phyloP scores from a whole-genome alignment of 2,888 invertebrate species.

The Bibio marci region DNA sequence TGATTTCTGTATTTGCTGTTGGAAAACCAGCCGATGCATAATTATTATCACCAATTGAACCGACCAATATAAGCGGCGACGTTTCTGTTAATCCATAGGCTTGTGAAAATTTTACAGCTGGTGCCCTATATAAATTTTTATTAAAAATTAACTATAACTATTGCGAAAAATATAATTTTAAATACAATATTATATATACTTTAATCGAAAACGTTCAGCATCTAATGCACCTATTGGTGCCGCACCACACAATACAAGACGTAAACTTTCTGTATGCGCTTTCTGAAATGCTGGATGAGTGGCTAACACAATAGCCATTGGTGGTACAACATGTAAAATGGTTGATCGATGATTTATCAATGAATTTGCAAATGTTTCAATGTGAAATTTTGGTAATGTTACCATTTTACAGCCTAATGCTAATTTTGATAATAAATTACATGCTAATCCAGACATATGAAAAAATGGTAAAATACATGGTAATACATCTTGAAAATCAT shows the following conservation, averaged over 20 bases:
- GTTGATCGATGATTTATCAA: slow-evolving; percentile 44
- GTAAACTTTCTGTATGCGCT: slow-evolving; percentile 15
- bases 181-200: slow-evolving; percentile 13
- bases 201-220: slow-evolving; percentile 21
- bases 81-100: slow-evolving; percentile 61
- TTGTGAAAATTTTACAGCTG: slow-evolving; percentile 22
- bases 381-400: slow-evolving; percentile 58
- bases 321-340: slow-evolving; percentile 58
- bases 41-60: slow-evolving; percentile 17
- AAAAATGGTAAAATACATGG: slow-evolving; percentile 62
- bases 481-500: slow-evolving; percentile 39
- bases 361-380: slow-evolving; percentile 44
- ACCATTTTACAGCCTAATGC: slow-evolving; percentile 43
- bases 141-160: not conserved
- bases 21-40: slow-evolving; percentile 35
- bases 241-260: slow-evolving; percentile 24
- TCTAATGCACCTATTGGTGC: slow-evolving; percentile 25
- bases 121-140: not conserved
- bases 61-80: slow-evolving; percentile 38
- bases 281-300: slow-evolving; percentile 34
- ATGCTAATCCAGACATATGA: slow-evolving; percentile 61
- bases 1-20: slow-evolving; percentile 42
- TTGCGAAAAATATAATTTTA: not conserved
- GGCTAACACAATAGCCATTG: slow-evolving; percentile 55
- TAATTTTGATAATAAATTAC: slow-evolving; percentile 39